Evolutionary conservation across 2,888 invertebrate species (phyloP).

Genomic region (Xanthorhoe spadicearia): DNA sequence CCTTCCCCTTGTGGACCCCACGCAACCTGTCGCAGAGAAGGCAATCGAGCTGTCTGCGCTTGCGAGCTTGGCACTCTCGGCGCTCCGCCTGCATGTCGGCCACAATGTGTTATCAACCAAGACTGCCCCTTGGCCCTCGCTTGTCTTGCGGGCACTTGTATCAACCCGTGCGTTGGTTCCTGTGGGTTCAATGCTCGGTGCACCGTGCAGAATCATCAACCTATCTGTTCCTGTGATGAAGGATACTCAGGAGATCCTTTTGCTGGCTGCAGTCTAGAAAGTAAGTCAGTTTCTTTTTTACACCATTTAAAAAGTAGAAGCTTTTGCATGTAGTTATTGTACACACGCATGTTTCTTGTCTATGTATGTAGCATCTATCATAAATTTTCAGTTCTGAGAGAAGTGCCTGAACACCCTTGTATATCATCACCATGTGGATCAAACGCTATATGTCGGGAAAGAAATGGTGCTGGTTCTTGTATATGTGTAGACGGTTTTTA

Average conservation of each 20-base stretch:
- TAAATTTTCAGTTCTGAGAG: constrained; percentile 80
- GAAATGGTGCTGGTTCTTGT: constrained; percentile 90
- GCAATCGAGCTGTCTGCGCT: constrained; percentile 88
- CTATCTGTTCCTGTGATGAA: constrained; percentile 89
- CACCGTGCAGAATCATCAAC: constrained; percentile 89
- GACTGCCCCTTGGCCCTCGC: constrained; percentile 91
- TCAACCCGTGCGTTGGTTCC: constrained; percentile 90
- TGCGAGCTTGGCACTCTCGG: constrained; percentile 91
- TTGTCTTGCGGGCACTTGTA: constrained; percentile 89
- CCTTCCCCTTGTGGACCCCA: constrained; percentile 89
- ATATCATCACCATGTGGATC: constrained; percentile 92
- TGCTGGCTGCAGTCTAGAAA: constrained; percentile 87
- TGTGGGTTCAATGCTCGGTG: constrained; percentile 92
- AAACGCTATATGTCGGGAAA: constrained; percentile 91
- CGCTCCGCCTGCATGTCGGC: constrained; percentile 91
- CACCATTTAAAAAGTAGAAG: background rate
- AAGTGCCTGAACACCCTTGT: constrained; percentile 88
- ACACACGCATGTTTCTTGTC: constrained; percentile 43
- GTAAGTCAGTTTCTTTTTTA: constrained; percentile 66
- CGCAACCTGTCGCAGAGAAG: constrained; percentile 86
- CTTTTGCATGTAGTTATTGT: constrained; percentile 34
- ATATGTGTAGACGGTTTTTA: constrained; percentile 89
- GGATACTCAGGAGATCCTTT: constrained; percentile 93
- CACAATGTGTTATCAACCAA: constrained; percentile 91
- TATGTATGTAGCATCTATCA: constrained; percentile 49